These are phyloP conservation scores for Julus scandinavius DNA, from an alignment of 2,888 invertebrate genomes.

Conservation along the genomic window DNA sequence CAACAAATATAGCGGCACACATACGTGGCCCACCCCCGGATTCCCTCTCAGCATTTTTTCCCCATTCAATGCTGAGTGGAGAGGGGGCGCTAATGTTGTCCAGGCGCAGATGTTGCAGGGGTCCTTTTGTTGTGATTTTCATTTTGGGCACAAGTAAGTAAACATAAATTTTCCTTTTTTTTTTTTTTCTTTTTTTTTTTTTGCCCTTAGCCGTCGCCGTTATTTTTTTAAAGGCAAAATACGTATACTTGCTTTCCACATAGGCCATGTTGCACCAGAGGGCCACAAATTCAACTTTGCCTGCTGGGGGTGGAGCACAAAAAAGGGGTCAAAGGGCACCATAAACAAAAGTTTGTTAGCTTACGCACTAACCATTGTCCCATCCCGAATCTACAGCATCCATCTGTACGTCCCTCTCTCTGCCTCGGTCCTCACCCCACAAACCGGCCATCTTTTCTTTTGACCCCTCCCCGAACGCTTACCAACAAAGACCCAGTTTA, in stretches of 20 bases:
- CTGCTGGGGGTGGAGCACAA: constrained; percentile 34
- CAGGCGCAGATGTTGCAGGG: constrained; percentile 42
- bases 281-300: constrained; percentile 11
- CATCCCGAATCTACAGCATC: constrained; percentile 30
- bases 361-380: constrained; percentile 34
- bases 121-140: constrained; percentile 39
- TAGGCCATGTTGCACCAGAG: constrained; percentile 1
- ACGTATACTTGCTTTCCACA: neutral
- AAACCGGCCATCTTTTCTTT: constrained; percentile 45
- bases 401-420: constrained; percentile 6
- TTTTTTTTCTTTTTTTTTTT: neutral
- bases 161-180: constrained; percentile 30
- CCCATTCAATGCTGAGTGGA: neutral
- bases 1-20: neutral
- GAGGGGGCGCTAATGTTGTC: constrained; percentile 39
- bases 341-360: constrained; percentile 42
- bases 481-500: constrained; percentile 28
- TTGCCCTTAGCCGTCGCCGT: neutral
- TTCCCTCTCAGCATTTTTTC: constrained; percentile 1
- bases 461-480: constrained; percentile 17
- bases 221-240: constrained; percentile 37
- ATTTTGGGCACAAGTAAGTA: constrained; percentile 38
- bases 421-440: neutral
- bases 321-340: constrained; percentile 41
- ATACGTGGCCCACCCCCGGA: neutral